phyloP scores from a whole-genome alignment of 2,888 invertebrate genomes.

The Microplitis manilae region DNA sequence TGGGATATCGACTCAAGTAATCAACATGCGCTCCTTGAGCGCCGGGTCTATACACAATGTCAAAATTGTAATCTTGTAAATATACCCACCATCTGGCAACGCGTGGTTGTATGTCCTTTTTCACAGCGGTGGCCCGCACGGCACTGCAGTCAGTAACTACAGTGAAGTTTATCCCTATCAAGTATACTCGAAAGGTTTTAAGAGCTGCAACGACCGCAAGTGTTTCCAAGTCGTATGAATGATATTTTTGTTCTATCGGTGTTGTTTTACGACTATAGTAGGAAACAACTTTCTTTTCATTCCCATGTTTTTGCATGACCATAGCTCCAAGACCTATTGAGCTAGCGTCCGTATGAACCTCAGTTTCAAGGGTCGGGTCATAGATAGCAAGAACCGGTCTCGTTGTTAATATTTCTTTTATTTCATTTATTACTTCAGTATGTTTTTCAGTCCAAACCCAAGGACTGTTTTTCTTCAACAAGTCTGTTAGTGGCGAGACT shows the following conservation, averaged over 20 bases:
- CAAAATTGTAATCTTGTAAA: constrained; percentile 49
- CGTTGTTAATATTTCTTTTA: constrained; percentile 51
- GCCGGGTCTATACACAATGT: constrained; percentile 48
- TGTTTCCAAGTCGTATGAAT: constrained; percentile 46
- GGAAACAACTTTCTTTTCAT: constrained; percentile 33
- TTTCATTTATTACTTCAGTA: constrained; percentile 51
- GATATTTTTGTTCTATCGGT: constrained; percentile 35
- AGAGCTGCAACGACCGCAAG: constrained; percentile 44
- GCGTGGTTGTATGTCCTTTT: constrained; percentile 55
- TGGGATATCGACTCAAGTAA: constrained; percentile 50
- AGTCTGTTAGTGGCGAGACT: constrained; percentile 53
- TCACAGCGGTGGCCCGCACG: constrained; percentile 57
- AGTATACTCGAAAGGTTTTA: constrained; percentile 42
- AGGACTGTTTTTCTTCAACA: constrained; percentile 51
- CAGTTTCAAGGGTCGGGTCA: constrained; percentile 51
- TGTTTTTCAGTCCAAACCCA: constrained; percentile 55
- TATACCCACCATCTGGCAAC: constrained; percentile 60
- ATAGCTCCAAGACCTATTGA: constrained; percentile 61
- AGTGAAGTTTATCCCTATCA: constrained; percentile 45
- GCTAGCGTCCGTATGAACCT: constrained; percentile 65
- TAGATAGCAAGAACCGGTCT: constrained; percentile 58
- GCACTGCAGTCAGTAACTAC: constrained; percentile 49
- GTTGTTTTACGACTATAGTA: constrained; percentile 46
- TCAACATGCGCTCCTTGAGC: constrained; percentile 50
- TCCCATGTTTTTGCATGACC: constrained; percentile 54